These are phyloP conservation scores for Erannis defoliaria DNA, from an alignment of 2,888 invertebrate species.

Conservation along the genomic window DNA sequence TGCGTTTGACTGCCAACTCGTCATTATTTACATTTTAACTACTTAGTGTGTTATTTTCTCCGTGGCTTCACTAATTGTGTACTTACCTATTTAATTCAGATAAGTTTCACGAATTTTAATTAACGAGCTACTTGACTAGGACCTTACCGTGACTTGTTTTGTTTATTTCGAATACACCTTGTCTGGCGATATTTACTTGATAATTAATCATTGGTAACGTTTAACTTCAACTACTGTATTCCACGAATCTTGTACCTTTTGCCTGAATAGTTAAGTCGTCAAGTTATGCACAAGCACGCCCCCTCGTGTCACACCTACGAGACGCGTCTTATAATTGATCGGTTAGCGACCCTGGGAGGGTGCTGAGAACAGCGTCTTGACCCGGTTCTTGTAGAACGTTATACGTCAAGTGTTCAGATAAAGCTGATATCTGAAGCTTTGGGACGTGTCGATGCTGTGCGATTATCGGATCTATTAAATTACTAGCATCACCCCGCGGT, in stretches of 20 bases:
- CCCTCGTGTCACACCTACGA: slow-evolving; percentile 36
- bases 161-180: no score
- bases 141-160: no score
- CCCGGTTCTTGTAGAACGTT: slow-evolving; percentile 6
- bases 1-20: no score
- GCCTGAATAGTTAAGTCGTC: slow-evolving; percentile 54
- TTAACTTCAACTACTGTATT: slow-evolving; percentile 11
- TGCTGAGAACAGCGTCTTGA: slow-evolving; percentile 5
- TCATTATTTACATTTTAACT: no score
- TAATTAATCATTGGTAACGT: neutral
- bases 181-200: no score
- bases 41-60: no score
- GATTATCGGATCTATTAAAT: neutral
- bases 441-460: neutral
- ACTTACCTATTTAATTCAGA: no score
- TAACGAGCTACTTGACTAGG: no score
- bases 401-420: neutral
- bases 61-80: no score
- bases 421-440: neutral
- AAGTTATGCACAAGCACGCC: slow-evolving; percentile 58
- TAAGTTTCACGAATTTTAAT: no score
- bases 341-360: slow-evolving; percentile 27
- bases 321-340: slow-evolving; percentile 40
- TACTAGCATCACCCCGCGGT: neutral
- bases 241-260: neutral